phyloP scores from a whole-genome alignment of 2,113 vertebrate genomes.

The Peucedramus taeniatus region DNA sequence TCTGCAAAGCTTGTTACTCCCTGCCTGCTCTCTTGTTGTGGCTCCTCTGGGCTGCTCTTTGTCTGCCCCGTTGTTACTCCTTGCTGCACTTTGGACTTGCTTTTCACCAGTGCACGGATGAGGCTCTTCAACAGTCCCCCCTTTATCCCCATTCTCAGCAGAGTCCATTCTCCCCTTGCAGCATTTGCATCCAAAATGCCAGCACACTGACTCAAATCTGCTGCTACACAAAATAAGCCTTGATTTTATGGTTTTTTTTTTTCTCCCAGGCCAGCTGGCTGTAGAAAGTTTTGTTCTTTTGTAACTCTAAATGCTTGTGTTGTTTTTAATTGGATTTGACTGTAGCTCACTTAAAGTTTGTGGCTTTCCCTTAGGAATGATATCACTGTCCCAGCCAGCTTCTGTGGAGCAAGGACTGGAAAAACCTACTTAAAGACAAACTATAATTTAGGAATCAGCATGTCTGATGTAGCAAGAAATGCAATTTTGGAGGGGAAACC shows the following conservation, averaged over 20 bases:
- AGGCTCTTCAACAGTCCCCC: background rate
- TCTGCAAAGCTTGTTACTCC: conserved; percentile 13
- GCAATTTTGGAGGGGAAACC: conserved; percentile 1
- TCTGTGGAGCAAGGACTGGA: background rate
- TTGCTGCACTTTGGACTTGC: background rate
- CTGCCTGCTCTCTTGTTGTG: background rate
- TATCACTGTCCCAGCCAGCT: background rate
- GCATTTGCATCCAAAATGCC: conserved; percentile 34
- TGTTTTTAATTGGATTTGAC: conserved; percentile 5
- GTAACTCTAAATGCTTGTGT: background rate
- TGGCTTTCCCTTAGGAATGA: conserved; percentile 25
- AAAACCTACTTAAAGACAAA: conserved; percentile 9
- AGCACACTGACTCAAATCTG: conserved; percentile 6
- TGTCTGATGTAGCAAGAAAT: conserved; percentile 19
- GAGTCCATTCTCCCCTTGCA: background rate
- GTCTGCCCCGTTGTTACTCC: background rate
- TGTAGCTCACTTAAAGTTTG: background rate
- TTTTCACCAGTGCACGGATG: background rate
- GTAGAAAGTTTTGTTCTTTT: conserved; percentile 11
- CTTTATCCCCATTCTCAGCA: conserved; percentile 7
- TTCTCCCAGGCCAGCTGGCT: background rate
- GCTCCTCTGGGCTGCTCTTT: background rate
- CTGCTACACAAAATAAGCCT: conserved; percentile 6
- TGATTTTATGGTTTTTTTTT: background rate
- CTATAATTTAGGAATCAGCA: conserved; percentile 38